Evolutionary conservation across 2,888 invertebrate genomes (phyloP).

Genomic region (Entomobrya multifasciata): DNA sequence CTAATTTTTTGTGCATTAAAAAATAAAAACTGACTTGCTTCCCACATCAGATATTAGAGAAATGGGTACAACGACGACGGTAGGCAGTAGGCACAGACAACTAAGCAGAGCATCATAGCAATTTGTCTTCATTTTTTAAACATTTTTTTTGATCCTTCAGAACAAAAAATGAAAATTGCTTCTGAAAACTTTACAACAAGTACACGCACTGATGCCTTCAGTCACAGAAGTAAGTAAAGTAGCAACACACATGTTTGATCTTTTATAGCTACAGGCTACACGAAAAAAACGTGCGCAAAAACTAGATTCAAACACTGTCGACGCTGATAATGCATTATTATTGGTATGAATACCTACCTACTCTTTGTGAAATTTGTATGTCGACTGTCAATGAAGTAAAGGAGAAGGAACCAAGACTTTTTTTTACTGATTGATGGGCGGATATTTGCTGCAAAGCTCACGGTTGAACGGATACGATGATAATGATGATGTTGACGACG

Average conservation of each 20-base stretch:
- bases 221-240: constrained; percentile 45
- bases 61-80: background rate
- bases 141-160: background rate
- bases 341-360: no score
- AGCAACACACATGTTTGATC: constrained; percentile 44
- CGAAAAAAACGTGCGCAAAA: constrained; percentile 28
- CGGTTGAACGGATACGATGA: constrained; percentile 53
- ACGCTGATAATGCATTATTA: no score
- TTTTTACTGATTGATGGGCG: constrained; percentile 70
- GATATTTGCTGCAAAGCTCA: constrained; percentile 59
- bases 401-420: constrained; percentile 7
- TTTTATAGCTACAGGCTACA: constrained; percentile 48
- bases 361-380: background rate
- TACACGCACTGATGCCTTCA: constrained; percentile 59
- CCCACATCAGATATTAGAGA: background rate
- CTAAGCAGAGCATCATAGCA: no score
- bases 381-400: background rate
- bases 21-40: background rate
- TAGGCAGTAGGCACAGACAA: constrained; percentile 1
- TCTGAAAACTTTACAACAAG: constrained; percentile 42
- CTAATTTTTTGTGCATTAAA: constrained; percentile 22
- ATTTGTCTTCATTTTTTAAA: constrained; percentile 60
- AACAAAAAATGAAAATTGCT: constrained; percentile 38
- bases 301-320: constrained; percentile 58
- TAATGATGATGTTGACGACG: background rate